Evolutionary conservation across 2,113 vertebrate species (phyloP).

Genomic region (Bos javanicus): DNA sequence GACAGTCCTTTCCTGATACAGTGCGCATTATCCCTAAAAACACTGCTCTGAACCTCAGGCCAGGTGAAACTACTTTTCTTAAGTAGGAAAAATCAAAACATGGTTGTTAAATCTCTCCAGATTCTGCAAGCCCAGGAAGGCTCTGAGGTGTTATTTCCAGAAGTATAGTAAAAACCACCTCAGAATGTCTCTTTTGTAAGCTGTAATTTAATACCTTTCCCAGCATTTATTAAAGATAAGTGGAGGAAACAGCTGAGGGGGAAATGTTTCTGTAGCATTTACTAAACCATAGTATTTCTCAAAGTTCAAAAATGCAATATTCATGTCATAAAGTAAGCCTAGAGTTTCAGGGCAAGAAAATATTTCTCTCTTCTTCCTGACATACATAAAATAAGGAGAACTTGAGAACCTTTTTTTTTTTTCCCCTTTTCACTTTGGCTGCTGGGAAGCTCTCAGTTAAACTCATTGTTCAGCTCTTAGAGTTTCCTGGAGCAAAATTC

Average conservation of each 20-base stretch:
- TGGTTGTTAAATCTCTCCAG: neutral
- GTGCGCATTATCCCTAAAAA: slow-evolving; percentile 38
- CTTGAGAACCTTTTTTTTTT: neutral
- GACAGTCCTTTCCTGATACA: neutral
- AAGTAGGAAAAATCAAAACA: neutral
- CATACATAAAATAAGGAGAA: neutral
- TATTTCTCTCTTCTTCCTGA: neutral
- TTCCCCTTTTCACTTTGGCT: neutral
- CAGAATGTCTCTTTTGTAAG: neutral
- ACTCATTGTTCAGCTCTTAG: neutral
- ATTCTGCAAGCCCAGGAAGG: neutral
- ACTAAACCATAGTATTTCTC: neutral
- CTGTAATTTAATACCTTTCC: neutral
- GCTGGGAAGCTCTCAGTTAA: neutral
- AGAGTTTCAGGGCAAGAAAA: neutral
- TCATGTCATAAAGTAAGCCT: neutral
- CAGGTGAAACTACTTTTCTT: neutral
- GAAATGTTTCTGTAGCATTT: neutral
- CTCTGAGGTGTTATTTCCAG: neutral
- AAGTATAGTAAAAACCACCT: neutral
- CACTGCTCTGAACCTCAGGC: slow-evolving; percentile 15
- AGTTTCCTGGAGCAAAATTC: neutral
- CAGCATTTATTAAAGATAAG: neutral
- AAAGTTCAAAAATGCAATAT: neutral
- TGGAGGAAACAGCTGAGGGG: neutral